Percentiles rank a stretch among this genome's conserved stretches.
Conservation (phyloP, 2,113 vertebrate genomes). For the Alligator mississippiensis region DNA sequence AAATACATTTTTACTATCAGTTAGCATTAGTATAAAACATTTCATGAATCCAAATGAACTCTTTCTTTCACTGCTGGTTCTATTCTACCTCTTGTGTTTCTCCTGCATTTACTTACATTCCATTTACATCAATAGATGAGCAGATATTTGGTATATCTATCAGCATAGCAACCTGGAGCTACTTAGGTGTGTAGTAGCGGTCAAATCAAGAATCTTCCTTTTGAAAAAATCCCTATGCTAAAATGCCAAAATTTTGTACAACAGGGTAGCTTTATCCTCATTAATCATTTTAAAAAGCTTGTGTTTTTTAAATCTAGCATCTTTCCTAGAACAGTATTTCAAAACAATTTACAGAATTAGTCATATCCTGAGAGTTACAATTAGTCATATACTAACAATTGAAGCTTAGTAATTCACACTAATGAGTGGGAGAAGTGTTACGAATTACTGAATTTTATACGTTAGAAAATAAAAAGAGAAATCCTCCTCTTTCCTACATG, state of each 20-base stretch:
- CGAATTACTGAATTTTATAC: neutral
- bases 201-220: accelerated
- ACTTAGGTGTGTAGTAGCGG: neutral
- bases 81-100: neutral
- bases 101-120: neutral
- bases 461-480: neutral
- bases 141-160: neutral
- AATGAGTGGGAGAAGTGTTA: neutral
- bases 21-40: neutral
- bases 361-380: conserved; percentile 6
- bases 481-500: neutral
- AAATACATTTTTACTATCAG: neutral
- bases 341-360: conserved; percentile 18
- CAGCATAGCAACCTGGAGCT: neutral
- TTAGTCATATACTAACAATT: conserved; percentile 17
- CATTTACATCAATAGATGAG: neutral
- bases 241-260: neutral
- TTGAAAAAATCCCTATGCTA: neutral
- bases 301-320: neutral
- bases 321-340: neutral
- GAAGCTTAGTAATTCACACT: conserved; percentile 8
- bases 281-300: neutral
- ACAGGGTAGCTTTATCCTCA: neutral
- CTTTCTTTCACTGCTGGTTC: neutral
- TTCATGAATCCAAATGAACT: neutral